Conservation (phyloP, 2,888 invertebrate genomes). For the Dryobotodes eremita region DNA sequence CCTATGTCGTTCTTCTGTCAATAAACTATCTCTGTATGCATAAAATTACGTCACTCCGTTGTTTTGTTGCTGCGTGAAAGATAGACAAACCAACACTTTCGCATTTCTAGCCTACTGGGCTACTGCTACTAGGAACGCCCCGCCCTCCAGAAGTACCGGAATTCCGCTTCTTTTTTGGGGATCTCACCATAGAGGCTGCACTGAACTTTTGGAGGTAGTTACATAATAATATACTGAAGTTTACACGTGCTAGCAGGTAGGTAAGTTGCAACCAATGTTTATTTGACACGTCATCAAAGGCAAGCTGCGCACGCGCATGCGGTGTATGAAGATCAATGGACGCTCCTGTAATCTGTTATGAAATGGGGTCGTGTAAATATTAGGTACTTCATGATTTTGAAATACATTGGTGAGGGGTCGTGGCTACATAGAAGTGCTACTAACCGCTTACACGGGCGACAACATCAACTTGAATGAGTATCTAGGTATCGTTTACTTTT, state of each 20-base stretch:
- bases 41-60: not conserved
- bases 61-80: not conserved
- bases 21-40: not conserved
- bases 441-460: too few relatives aligned
- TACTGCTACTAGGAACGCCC: not conserved
- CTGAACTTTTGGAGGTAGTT: not conserved
- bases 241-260: not conserved
- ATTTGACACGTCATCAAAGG: conserved; percentile 61
- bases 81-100: not conserved
- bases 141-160: not conserved
- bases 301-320: conserved; percentile 33
- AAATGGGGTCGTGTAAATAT: conserved; percentile 51
- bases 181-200: not conserved
- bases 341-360: conserved; percentile 43
- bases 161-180: not conserved
- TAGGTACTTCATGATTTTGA: not conserved
- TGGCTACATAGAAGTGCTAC: not conserved
- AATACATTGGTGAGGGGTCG: not conserved
- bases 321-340: conserved; percentile 47
- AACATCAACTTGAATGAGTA: not conserved
- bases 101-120: not conserved
- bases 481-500: not conserved
- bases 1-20: not conserved
- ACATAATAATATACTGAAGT: not conserved
- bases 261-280: conserved; percentile 52